Base-by-base conservation (phyloP, 2,888 invertebrate genomes). In the Noctua pronuba region DNA sequence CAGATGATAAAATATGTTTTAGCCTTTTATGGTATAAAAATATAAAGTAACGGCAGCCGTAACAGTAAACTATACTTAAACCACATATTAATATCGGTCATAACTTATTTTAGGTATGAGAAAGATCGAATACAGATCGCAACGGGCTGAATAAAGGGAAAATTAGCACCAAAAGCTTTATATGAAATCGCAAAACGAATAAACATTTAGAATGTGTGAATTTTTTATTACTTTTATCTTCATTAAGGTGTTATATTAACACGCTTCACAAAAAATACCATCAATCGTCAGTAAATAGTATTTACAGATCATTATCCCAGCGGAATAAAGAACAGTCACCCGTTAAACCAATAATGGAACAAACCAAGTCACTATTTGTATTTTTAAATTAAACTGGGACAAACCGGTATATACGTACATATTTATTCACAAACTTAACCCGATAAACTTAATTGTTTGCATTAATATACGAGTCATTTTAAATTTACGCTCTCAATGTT, bases 361-460 rank as follows among this genome's bases (percentile, higher is more conserved):
- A 84, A 79, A 86, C 73, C 65, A 44, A 44, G 67, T 38, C 90
- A 92, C 91, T 93, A 92, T 94, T 94, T 93, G 91, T 92, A 52
- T 85, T 93, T 93, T 93, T 89, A 93, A 93, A 91, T 93, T 92
- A 92, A 94, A 92, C 90, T 91, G 85, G 90, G 87, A 91, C 91
- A 88, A 89, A 89, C 85, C 85, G 82, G 80, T 78, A 64, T 75
- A 75, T 80, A 86, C 85, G 79, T 89, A 86, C 85, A 78, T 89
- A 88, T 88, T 82, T 73, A 90, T 92, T 92, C 91, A 92, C 87
- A 84, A 90, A 75, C 81, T 82, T 84, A 88, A 91, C 92, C 91
- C 90, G 64, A 82, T 80, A 68, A 75, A 84, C 38, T 73, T 73
- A 77, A 79, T 76, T 80, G 73, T 83, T 73, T 80, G 69, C 69